Evolutionary conservation across 2,797 vertebrate genomes (phyloP), one percentile per base, ranked within the genome.

Genomic region (Phrynocephalus vlangalii): DNA sequence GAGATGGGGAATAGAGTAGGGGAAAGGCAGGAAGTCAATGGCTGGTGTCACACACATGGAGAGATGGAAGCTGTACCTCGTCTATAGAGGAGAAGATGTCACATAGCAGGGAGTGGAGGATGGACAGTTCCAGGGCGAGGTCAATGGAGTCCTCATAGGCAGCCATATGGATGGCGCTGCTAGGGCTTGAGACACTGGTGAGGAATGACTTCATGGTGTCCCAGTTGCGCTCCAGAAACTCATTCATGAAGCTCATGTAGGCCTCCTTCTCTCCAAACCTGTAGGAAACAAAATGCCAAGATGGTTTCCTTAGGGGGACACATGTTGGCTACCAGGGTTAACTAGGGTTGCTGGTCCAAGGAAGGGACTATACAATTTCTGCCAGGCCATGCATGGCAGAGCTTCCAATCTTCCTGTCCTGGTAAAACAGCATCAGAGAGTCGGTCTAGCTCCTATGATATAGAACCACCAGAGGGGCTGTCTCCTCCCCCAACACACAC

Each of bases 221-320:
- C 96, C 97, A 98, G 88, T 98, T 97, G 79, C 96, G 97, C 95
- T 98, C 95, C 94, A 99, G 91, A 95, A 99, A 99, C 28, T 97
- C 96, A 0, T 99, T 99, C 98, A 99, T 99, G 87, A 99, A 99
- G 83, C 96, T 94, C 99, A 99, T 99, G 95, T 99, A 99, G 87
- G 97, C 98, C 91, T 99, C 99, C 91, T 99, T 99, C 91, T 99
- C 98, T 0, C 98, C 99, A 91, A 99, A 99, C 91, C 99, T 99
- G 95, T 24, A 87, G 3, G 30, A 86, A 38, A 71, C 83, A 20
- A 48, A 68, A 76, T 52, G 48, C 20, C 71, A 67, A 11, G 11
- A 30, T 24, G 73, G 11, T 22, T 22, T 20, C 7, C 52, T 63
- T 63, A n/a, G 18, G 18, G 24, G 20, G 38, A 28, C 48, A 38